Percentiles rank a stretch among this genome's conserved stretches.
These are phyloP conservation scores for Encarsia formosa DNA, from an alignment of 2,888 invertebrate species.

Conservation along the genomic window DNA sequence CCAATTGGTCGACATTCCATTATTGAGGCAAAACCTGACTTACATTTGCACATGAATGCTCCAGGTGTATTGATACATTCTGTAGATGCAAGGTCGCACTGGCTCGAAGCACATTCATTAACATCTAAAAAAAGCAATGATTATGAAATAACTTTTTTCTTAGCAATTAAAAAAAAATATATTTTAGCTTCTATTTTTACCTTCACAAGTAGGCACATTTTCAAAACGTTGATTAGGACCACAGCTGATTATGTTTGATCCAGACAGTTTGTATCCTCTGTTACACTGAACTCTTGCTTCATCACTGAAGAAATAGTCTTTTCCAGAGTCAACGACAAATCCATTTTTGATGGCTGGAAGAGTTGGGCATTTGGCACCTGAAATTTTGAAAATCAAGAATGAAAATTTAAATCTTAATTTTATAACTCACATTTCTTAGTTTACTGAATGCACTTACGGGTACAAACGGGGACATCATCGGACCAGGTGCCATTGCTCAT, in stretches of 20 bases:
- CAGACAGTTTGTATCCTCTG: conserved; percentile 82
- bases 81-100: conserved; percentile 86
- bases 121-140: conserved; percentile 58
- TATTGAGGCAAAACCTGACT: conserved; percentile 76
- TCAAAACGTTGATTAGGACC: conserved; percentile 80
- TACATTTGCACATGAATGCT: conserved; percentile 84
- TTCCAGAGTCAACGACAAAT: conserved; percentile 73
- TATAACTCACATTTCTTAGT: background rate
- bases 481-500: conserved; percentile 97
- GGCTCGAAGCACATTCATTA: conserved; percentile 83
- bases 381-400: conserved; percentile 18
- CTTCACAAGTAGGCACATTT: conserved; percentile 80
- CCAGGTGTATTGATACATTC: conserved; percentile 87
- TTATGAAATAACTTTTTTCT: background rate
- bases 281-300: conserved; percentile 89
- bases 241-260: conserved; percentile 78
- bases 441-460: conserved; percentile 56
- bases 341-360: conserved; percentile 83
- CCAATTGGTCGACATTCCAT: conserved; percentile 87
- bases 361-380: conserved; percentile 65
- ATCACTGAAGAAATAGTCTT: conserved; percentile 79
- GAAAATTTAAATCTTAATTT: background rate
- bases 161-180: background rate
- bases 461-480: conserved; percentile 82
- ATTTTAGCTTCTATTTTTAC: conserved; percentile 40